Conservation (phyloP, 2,888 invertebrate species). For the Coenonympha arcania region DNA sequence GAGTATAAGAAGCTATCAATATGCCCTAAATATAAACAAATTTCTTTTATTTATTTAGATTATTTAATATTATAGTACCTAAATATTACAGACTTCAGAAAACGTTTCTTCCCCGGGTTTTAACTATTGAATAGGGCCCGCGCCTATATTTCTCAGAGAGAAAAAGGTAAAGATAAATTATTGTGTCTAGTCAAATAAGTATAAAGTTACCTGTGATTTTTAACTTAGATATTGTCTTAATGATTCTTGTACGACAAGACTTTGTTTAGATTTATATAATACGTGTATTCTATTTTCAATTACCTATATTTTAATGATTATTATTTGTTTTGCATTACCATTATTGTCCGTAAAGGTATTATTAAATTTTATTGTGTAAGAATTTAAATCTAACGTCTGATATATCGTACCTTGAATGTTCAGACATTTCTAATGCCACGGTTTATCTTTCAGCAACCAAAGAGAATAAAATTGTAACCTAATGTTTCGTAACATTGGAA, state of each 20-base stretch:
- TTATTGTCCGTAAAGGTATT: conserved; percentile 1
- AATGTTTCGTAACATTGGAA: not conserved
- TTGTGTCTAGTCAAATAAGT: conserved; percentile 58
- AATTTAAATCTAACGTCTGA: no score
- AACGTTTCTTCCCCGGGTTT: conserved; percentile 21
- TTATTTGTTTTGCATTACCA: conserved; percentile 1
- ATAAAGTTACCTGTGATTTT: conserved; percentile 68
- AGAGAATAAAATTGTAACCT: no score
- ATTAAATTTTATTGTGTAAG: not conserved
- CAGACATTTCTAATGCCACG: not conserved
- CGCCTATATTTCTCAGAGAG: conserved; percentile 29
- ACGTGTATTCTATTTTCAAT: conserved; percentile 31
- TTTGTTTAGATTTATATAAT: conserved; percentile 30
- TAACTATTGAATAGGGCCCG: conserved; percentile 22
- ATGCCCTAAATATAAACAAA: no score
- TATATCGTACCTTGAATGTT: no score
- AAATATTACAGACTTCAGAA: conserved; percentile 13
- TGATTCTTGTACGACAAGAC: conserved; percentile 68
- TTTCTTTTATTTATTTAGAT: no score
- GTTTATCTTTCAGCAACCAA: no score
- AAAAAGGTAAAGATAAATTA: conserved; percentile 32
- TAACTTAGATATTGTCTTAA: conserved; percentile 50
- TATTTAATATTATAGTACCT: no score
- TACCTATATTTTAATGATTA: conserved; percentile 28
- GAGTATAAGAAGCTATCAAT: no score